phyloP scores from a whole-genome alignment of 2,888 invertebrate genomes.

The Cremastinae sp. region DNA sequence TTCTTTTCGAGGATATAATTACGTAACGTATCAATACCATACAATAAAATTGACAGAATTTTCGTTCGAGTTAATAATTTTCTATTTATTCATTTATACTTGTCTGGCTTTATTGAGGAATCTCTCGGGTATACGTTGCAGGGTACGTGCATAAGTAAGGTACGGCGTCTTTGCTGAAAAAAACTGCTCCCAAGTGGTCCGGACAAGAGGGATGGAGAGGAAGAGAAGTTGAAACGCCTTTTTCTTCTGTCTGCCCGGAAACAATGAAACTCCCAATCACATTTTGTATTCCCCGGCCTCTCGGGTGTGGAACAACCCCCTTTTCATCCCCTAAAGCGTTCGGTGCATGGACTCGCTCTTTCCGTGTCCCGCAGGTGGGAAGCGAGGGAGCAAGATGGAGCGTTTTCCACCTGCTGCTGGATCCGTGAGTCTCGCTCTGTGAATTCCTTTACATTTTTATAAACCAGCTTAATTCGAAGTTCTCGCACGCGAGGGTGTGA shows the following conservation, averaged over 20 bases:
- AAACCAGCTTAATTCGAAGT: slow-evolving; percentile 71
- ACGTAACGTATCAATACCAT: not conserved
- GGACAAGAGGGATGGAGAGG: slow-evolving; percentile 8
- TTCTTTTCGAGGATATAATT: too few relatives aligned
- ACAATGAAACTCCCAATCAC: slow-evolving; percentile 76
- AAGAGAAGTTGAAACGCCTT: slow-evolving; percentile 28
- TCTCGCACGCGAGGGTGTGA: slow-evolving; percentile 50
- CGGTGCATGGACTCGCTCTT: slow-evolving; percentile 38
- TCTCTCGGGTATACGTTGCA: slow-evolving; percentile 12
- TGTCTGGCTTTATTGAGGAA: slow-evolving; percentile 25
- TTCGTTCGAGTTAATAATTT: not conserved
- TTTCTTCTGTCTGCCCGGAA: slow-evolving; percentile 63
- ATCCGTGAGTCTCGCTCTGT: slow-evolving; percentile 66
- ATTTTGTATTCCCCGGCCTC: slow-evolving; percentile 72
- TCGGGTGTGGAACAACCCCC: slow-evolving; percentile 45
- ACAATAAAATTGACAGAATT: not conserved
- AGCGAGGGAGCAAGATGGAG: slow-evolving; percentile 26
- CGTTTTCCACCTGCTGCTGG: slow-evolving; percentile 49
- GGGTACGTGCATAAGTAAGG: slow-evolving; percentile 72
- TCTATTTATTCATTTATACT: slow-evolving; percentile 14
- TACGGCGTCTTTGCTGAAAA: slow-evolving; percentile 79
- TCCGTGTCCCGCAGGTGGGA: slow-evolving; percentile 55
- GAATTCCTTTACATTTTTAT: slow-evolving; percentile 74
- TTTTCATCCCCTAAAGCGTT: slow-evolving; percentile 56
- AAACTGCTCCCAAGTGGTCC: slow-evolving; percentile 66